phyloP scores from a whole-genome alignment of 2,797 vertebrate genomes.

The Tadarida brasiliensis region DNA sequence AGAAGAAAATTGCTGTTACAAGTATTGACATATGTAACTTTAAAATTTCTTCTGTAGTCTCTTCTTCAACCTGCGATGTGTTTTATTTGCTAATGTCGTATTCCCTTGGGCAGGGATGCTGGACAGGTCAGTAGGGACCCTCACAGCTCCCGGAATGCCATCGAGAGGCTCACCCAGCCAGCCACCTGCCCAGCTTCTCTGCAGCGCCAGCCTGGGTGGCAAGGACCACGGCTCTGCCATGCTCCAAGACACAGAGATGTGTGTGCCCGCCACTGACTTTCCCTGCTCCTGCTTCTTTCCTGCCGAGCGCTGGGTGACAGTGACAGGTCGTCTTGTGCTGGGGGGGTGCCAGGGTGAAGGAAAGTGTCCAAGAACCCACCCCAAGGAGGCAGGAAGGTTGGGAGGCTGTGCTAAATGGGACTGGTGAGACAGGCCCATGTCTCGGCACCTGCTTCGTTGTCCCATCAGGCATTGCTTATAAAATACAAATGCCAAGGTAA shows the following conservation, averaged over 20 bases:
- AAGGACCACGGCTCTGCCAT: too few relatives aligned
- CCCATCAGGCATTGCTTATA: background rate
- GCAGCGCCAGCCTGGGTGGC: background rate
- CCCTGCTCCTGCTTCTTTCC: background rate
- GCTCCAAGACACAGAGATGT: background rate
- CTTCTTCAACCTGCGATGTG: background rate
- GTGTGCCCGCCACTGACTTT: background rate
- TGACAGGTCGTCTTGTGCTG: too few relatives aligned
- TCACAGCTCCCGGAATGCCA: accelerated
- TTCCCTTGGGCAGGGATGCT: background rate
- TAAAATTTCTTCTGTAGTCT: background rate
- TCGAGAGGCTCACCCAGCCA: background rate
- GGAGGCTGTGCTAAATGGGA: background rate
- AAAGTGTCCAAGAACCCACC: background rate
- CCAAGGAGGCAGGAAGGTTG: background rate
- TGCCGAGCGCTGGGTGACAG: background rate
- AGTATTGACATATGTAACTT: background rate
- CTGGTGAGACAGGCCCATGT: too few relatives aligned
- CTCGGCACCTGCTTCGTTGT: background rate
- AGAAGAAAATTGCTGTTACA: background rate
- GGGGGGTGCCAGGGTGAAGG: background rate
- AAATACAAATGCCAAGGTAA: background rate
- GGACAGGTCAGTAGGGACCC: too few relatives aligned
- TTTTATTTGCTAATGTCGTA: background rate
- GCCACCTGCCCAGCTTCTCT: accelerated